Evolutionary conservation across 2,797 vertebrate species (phyloP), one percentile per base, ranked within the genome.

Genomic region (Adrianichthys oophorus): DNA sequence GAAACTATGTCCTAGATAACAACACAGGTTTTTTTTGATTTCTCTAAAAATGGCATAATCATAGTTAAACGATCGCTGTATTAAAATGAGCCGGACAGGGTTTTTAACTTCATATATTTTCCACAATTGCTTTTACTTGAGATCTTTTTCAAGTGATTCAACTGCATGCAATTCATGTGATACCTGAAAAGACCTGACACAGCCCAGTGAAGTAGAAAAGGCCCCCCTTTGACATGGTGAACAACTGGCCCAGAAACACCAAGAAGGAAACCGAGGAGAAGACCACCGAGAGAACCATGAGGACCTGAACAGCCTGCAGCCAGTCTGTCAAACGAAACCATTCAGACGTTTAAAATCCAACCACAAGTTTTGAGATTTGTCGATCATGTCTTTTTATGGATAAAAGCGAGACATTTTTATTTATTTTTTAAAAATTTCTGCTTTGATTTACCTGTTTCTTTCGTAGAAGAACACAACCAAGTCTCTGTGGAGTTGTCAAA

Each of bases 201-300:
- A 95, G 66, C 48, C 95, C 95, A 0, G 94, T 96, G 79, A 95
- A 91, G 21, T 96, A 97, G 89, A 97, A 96, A 51, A 96, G 93
- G 10, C 93, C 93, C 53, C 94, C 95, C 62, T 91, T 91, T 7
- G 92, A 89, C 92, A 96, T 93, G 47, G 93, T 94, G 81, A 95
- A 95, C 18, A 97, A 94, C 42, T 96, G 95, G 62, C 93, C 92
- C 80, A 96, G 90, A 85, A 96, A 97, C 59, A 96, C 87, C 78
- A 97, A 78, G 80, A 97, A 96, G 59, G 95, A 94, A 52, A 95
- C 80, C 0, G 90, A 93, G 55, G 93, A 96, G 86, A 95, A 95
- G 60, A 94, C 82, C 72, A 95, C 90, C 0, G 95, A 92, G 5
- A 97, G 88, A 29, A 97, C 89, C 93, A 96, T 96, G 72, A 96